These are phyloP conservation scores for Chloropsis cyanopogon DNA, from an alignment of 2,113 vertebrate species.

Conservation along the genomic window DNA sequence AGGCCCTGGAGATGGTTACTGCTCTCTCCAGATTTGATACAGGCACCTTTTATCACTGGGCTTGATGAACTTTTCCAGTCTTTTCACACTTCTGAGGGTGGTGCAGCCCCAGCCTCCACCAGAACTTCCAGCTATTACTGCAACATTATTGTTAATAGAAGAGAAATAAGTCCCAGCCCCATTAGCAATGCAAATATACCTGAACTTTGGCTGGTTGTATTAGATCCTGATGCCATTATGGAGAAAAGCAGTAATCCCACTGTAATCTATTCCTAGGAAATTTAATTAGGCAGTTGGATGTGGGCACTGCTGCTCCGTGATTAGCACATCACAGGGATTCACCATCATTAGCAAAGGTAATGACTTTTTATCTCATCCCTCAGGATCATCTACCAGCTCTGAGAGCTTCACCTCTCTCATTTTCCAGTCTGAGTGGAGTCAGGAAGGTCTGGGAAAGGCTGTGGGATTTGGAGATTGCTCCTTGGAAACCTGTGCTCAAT, in stretches of 20 bases:
- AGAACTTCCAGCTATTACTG: neutral
- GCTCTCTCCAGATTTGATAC: neutral
- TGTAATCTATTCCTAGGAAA: neutral
- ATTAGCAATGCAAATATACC: neutral
- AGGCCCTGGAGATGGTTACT: neutral
- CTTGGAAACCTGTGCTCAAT: rapidly evolving
- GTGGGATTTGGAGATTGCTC: neutral
- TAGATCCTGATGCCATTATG: neutral
- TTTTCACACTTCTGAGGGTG: rapidly evolving
- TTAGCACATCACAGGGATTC: neutral
- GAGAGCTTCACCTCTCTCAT: neutral
- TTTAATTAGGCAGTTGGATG: neutral
- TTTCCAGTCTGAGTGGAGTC: neutral
- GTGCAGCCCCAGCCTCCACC: neutral
- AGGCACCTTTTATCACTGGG: neutral
- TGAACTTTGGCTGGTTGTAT: neutral
- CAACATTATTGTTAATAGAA: neutral
- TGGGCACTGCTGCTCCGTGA: neutral
- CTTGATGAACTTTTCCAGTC: neutral
- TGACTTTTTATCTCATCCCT: neutral
- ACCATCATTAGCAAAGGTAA: neutral
- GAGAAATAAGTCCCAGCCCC: neutral
- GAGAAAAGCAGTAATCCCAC: neutral
- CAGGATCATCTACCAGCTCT: neutral
- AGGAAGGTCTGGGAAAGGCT: neutral